These are phyloP conservation scores for Branchellion lobata DNA, from an alignment of 2,888 invertebrate genomes.

Conservation along the genomic window DNA sequence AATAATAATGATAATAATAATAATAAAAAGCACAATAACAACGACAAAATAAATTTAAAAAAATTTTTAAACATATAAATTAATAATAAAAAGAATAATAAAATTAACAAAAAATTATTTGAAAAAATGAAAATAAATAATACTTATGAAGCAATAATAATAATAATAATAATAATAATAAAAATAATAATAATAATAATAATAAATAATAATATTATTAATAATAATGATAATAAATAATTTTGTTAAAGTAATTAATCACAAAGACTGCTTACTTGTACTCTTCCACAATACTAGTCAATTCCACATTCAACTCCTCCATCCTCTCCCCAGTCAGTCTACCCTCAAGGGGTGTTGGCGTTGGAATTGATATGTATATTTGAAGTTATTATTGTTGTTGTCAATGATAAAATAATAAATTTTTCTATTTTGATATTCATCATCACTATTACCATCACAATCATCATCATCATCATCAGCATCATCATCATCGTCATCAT, in stretches of 20 bases:
- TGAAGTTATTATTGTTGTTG: neutral
- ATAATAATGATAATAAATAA: neutral
- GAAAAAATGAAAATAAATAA: neutral
- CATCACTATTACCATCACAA: too few species aligned
- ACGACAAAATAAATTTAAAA: neutral
- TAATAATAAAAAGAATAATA: neutral
- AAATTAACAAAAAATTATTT: neutral
- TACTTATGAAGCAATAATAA: neutral
- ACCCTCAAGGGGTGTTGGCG: too few species aligned
- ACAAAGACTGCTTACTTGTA: conserved; percentile 65
- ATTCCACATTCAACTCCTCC: conserved; percentile 73
- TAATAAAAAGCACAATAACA: too few species aligned
- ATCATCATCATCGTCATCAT: neutral
- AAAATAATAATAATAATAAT: neutral
- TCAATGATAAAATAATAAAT: neutral
- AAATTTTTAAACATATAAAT: neutral
- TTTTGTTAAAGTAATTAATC: neutral
- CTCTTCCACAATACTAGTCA: conserved; percentile 73
- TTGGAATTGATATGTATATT: neutral
- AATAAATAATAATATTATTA: too few species aligned
- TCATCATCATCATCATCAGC: too few species aligned
- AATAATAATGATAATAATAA: too few species aligned
- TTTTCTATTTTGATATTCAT: too few species aligned
- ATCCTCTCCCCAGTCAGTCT: conserved; percentile 75
- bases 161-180: neutral